Evolutionary conservation across 2,888 invertebrate species (phyloP), one percentile per base, ranked within the genome.

Genomic region (Lasioglossum morio): DNA sequence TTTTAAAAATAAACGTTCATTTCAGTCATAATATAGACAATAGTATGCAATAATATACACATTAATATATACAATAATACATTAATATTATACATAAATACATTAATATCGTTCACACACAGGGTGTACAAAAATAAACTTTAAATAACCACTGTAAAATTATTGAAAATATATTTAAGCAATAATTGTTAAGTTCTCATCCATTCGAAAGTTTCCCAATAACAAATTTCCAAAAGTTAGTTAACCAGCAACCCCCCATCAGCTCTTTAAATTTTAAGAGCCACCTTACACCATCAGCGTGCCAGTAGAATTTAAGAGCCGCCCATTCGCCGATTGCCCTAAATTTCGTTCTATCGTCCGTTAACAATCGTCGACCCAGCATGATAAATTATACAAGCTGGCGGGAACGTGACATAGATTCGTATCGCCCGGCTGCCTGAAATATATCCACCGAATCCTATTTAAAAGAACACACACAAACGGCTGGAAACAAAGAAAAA

Each of bases 391-490:
- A 82, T 80, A 60, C 19, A 57, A 16, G 12, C 10, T 37, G 16
- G 27, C 34, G 46, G 46, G 43, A 7, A n/a, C 53, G 40, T 40
- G 81, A 63, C 72, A 69, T 10, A 23, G 70, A 83, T 80, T n/a
- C 19, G 66, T 76, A 76, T 66, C 66, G 76, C 81, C 16, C 30
- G 16, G 0, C 7, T 8, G 12, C 5, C 48, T 40, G 63, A 66
- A 70, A 83, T 77, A 73, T 46, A 72, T 72, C 77, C 72, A 5
- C 14, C 43, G 69, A 82, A 78, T 63, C n/a, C 27, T 72, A 75
- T 83, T 72, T 43, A 63, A 77, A 78, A 27, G 46, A 4, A 27
- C n/a, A 0, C 27, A 8, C 53, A 57, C 16, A 43, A 7, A 16
- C 34, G 40, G 19, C 37, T n/a, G 37, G 37, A 16, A 74, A 16